Conservation (phyloP, 2,113 vertebrate genomes). For the Mesitornis unicolor region DNA sequence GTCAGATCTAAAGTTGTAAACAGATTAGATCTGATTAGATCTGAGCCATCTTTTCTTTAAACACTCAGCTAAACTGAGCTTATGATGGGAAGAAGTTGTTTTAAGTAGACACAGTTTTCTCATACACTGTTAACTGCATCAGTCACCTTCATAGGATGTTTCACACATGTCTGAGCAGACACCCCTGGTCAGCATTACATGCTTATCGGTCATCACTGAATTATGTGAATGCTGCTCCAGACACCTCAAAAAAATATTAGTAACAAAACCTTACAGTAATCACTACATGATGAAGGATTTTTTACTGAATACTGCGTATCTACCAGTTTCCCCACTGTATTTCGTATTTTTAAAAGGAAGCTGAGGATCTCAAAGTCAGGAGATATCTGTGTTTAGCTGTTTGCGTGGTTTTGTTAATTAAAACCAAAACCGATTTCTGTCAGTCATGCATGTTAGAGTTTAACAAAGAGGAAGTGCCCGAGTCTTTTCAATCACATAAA, state of each 20-base stretch:
- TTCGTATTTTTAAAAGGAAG: not conserved
- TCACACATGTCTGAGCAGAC: not conserved
- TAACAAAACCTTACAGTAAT: not conserved
- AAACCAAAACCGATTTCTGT: not conserved
- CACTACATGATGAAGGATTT: not conserved
- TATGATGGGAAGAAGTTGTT: not conserved
- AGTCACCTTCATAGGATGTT: not conserved
- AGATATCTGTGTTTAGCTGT: not conserved
- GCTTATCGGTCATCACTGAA: not conserved
- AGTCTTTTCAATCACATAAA: not conserved
- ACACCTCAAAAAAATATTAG: not conserved
- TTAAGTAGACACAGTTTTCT: not conserved
- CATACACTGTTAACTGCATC: rapidly evolving
- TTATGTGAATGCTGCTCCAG: not conserved
- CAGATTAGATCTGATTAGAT: not conserved
- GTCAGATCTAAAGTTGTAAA: not conserved
- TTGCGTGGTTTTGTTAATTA: not conserved
- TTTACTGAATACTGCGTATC: not conserved
- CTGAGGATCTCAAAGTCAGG: not conserved
- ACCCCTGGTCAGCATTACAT: not conserved
- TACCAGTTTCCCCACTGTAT: not conserved
- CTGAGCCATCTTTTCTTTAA: not conserved
- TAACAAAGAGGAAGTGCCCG: not conserved
- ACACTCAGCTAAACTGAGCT: not conserved
- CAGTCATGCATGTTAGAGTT: not conserved